These are phyloP conservation scores for Perca fluviatilis DNA, from an alignment of 2,113 vertebrate genomes.

Conservation along the genomic window DNA sequence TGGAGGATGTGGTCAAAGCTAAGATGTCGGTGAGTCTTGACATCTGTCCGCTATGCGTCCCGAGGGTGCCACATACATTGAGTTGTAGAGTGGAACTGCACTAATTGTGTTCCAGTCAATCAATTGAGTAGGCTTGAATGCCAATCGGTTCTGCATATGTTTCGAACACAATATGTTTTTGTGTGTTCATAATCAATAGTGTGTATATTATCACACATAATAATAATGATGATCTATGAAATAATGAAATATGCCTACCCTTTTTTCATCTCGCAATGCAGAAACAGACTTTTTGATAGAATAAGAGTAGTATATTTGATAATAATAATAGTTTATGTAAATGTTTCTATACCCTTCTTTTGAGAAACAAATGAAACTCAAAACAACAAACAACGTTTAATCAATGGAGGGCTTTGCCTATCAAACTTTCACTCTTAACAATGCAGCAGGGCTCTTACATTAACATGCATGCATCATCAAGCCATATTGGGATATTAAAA, in stretches of 20 bases:
- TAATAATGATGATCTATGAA: background rate
- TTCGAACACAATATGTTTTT: conserved; percentile 1
- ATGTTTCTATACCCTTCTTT: conserved; percentile 28
- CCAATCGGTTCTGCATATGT: conserved; percentile 1
- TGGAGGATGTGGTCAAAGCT: conserved; percentile 93
- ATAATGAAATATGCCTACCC: background rate
- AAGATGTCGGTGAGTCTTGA: conserved; percentile 90
- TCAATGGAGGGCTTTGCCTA: conserved; percentile 45
- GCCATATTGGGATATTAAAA: conserved; percentile 61
- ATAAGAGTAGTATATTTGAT: too few relatives aligned
- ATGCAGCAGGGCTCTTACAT: conserved; percentile 45
- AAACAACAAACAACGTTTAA: conserved; percentile 53
- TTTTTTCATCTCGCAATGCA: conserved; percentile 16
- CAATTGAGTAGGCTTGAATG: background rate
- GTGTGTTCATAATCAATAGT: background rate
- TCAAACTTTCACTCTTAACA: conserved; percentile 50
- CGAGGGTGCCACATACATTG: too few relatives aligned
- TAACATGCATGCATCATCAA: conserved; percentile 65
- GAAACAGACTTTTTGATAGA: background rate
- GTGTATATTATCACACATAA: conserved; percentile 1
- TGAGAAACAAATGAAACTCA: conserved; percentile 25
- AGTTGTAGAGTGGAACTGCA: background rate
- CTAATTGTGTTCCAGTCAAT: conserved; percentile 19
- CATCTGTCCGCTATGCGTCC: background rate
- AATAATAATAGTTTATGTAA: conserved; percentile 21